Percentiles rank a stretch among this genome's conserved stretches.
Evolutionary conservation across 2,888 invertebrate species (phyloP).

Genomic region (Temnothorax ravouxi): DNA sequence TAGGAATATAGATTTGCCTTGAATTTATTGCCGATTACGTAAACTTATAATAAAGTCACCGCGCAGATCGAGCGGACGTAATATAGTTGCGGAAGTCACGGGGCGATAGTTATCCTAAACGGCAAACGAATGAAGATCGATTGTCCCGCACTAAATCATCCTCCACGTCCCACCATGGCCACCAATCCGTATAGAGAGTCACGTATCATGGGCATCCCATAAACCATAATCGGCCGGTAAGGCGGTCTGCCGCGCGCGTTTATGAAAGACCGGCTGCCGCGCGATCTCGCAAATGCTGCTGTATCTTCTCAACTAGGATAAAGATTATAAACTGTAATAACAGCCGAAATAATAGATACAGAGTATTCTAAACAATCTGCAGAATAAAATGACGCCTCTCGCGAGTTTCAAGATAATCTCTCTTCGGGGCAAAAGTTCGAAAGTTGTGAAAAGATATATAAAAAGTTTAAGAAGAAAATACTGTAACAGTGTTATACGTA

Average conservation of each 20-base stretch:
- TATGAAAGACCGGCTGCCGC: conserved; percentile 30
- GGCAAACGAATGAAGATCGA: conserved; percentile 78
- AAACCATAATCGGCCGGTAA: conserved; percentile 59
- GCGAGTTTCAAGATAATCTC: not conserved
- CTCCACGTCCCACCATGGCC: conserved; percentile 10
- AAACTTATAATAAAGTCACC: conserved; percentile 38
- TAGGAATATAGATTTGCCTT: not conserved
- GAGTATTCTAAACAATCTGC: not conserved
- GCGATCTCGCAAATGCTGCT: conserved; percentile 14
- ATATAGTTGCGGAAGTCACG: conserved; percentile 52
- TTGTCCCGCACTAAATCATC: conserved; percentile 67
- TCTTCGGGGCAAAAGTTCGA: not conserved
- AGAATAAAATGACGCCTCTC: not conserved
- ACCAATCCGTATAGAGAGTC: conserved; percentile 57
- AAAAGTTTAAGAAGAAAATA: not conserved
- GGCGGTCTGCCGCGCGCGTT: conserved; percentile 8
- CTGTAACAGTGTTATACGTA: not conserved
- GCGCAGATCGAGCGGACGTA: conserved; percentile 4
- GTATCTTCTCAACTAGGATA: not conserved
- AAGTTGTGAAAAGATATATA: not conserved
- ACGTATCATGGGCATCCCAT: conserved; percentile 57
- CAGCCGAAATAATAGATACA: not conserved
- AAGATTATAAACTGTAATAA: not conserved
- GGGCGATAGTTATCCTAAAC: conserved; percentile 65
- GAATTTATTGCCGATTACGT: conserved; percentile 26